phyloP scores from a whole-genome alignment of 2,113 vertebrate species.

The Hippocampus guttulatus region DNA sequence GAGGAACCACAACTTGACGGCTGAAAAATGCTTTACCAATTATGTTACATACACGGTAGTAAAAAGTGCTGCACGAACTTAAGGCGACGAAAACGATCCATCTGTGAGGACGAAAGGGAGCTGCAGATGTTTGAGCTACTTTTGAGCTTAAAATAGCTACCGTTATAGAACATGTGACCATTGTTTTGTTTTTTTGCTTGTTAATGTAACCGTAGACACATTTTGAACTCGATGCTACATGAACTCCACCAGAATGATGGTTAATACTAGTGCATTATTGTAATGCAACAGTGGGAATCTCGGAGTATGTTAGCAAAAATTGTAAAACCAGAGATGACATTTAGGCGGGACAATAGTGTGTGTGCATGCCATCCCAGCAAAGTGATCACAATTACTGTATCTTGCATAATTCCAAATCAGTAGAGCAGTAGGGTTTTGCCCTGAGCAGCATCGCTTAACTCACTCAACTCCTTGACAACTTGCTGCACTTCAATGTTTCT shows the following conservation, averaged over 20 bases:
- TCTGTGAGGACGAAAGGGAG: slow-evolving; percentile 4
- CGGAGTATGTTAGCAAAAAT: neutral
- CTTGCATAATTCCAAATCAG: neutral
- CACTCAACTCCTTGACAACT: too few species aligned
- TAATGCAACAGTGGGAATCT: slow-evolving; percentile 12
- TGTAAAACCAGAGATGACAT: neutral
- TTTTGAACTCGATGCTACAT: slow-evolving; percentile 48
- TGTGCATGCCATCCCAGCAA: neutral
- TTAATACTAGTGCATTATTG: slow-evolving; percentile 22
- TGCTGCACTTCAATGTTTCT: too few species aligned
- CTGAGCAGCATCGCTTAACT: neutral
- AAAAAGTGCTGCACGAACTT: slow-evolving; percentile 34
- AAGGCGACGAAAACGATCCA: slow-evolving; percentile 38
- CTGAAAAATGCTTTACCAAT: slow-evolving; percentile 17
- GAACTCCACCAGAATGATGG: slow-evolving; percentile 17
- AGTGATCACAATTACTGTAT: neutral
- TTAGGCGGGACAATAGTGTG: too few species aligned
- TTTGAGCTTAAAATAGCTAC: slow-evolving; percentile 41
- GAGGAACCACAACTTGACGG: slow-evolving; percentile 8
- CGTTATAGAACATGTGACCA: neutral
- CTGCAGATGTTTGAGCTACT: slow-evolving; percentile 36
- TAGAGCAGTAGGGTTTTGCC: neutral
- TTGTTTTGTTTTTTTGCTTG: slow-evolving; percentile 8
- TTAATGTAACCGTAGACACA: slow-evolving; percentile 23
- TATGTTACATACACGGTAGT: slow-evolving; percentile 16